A percentile compares a stretch with the other conserved stretches of the same genome.
These are phyloP conservation scores for Sebastiscus tertius DNA, from an alignment of 2,797 vertebrate genomes.

Conservation along the genomic window DNA sequence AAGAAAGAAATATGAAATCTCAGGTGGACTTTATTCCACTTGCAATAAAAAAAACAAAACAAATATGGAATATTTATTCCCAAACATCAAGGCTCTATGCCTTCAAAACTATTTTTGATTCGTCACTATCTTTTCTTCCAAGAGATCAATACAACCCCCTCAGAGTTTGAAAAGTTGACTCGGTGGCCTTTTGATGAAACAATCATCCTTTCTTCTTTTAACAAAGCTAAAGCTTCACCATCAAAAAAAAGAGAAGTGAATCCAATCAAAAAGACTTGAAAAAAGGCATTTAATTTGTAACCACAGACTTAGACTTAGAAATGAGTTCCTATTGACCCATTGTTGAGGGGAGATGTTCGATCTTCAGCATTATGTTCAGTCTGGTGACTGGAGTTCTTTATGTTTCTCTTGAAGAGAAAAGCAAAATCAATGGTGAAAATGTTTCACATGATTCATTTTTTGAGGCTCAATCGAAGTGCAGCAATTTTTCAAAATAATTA, in stretches of 20 bases:
- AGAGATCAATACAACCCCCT: slow-evolving; percentile 47
- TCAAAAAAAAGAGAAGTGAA: slow-evolving; percentile 52
- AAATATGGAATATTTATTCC: slow-evolving; percentile 28
- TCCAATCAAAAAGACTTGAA: slow-evolving; percentile 67
- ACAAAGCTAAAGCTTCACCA: slow-evolving; percentile 55
- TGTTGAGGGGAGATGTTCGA: slow-evolving; percentile 86
- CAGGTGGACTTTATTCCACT: slow-evolving; percentile 16
- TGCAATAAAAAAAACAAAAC: not conserved
- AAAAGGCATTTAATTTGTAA: slow-evolving; percentile 74
- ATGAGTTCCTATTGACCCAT: slow-evolving; percentile 80
- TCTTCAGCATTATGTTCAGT: slow-evolving; percentile 79
- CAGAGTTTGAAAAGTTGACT: slow-evolving; percentile 59
- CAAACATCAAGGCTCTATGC: slow-evolving; percentile 25
- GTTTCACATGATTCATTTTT: slow-evolving; percentile 85
- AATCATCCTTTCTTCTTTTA: slow-evolving; percentile 56
- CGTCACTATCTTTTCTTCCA: slow-evolving; percentile 34
- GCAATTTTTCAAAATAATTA: slow-evolving; percentile 94
- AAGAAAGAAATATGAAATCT: slow-evolving; percentile 14
- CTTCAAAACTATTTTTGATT: slow-evolving; percentile 43
- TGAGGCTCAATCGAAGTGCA: slow-evolving; percentile 84
- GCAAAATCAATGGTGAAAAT: slow-evolving; percentile 89
- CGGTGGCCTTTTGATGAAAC: slow-evolving; percentile 45
- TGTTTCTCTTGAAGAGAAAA: slow-evolving; percentile 82
- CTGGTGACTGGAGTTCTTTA: slow-evolving; percentile 83
- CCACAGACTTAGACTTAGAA: slow-evolving; percentile 78